A percentile compares a stretch with the other conserved stretches of the same genome.
Evolutionary conservation across 2,888 invertebrate genomes (phyloP).

Genomic region (Enoplolaimus lenunculus): DNA sequence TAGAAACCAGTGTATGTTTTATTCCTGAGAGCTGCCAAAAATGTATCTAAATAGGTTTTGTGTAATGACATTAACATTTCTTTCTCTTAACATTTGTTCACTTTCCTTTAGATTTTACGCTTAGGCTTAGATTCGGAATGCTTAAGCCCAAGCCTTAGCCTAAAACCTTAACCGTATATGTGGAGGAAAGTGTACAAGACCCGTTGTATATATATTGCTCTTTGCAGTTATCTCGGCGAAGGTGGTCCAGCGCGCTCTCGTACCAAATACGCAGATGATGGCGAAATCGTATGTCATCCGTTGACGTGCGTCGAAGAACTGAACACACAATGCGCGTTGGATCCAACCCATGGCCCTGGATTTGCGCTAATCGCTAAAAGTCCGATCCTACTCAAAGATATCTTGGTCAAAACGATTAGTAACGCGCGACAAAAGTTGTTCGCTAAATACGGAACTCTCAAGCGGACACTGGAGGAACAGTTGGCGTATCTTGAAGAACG

Average conservation of each 20-base stretch:
- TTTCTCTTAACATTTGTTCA: too few relatives aligned
- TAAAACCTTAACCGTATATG: too few relatives aligned
- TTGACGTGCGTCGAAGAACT: background rate
- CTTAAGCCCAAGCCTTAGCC: too few relatives aligned
- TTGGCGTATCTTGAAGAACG: background rate
- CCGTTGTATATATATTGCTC: too few relatives aligned
- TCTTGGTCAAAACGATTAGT: slow-evolving; percentile 2
- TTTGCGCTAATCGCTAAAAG: background rate
- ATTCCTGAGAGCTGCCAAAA: too few relatives aligned
- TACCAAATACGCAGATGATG: slow-evolving; percentile 8
- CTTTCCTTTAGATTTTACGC: too few relatives aligned
- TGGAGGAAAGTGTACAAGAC: too few relatives aligned
- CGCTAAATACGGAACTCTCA: slow-evolving; percentile 7
- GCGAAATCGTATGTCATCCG: background rate
- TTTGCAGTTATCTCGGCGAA: background rate
- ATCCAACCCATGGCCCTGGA: background rate
- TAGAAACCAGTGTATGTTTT: too few relatives aligned
- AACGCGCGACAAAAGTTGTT: slow-evolving; percentile 1
- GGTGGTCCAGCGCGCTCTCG: background rate
- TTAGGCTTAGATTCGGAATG: too few relatives aligned
- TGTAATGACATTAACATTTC: too few relatives aligned
- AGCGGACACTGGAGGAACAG: slow-evolving; percentile 4
- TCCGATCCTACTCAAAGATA: slow-evolving; percentile 11
- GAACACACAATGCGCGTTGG: background rate
- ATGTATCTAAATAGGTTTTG: too few relatives aligned